Conservation (phyloP, 1,140 invertebrate species). For the Atta cephalotes region DNA sequence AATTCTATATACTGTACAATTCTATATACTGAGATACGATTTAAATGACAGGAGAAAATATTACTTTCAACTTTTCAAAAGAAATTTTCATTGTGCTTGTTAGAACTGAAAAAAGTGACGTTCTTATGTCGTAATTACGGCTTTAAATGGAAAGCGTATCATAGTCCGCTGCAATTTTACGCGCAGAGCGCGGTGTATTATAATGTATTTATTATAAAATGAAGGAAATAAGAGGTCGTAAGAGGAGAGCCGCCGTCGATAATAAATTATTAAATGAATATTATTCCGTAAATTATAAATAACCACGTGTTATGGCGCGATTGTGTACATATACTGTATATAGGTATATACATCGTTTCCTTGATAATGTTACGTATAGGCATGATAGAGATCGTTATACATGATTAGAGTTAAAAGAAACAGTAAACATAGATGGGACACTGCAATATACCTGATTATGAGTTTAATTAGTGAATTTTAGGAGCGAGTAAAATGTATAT, state of each 20-base stretch:
- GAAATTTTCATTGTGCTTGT: slow-evolving; percentile 37
- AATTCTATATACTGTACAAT: background rate
- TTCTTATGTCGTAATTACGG: slow-evolving; percentile 23
- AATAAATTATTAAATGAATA: slow-evolving; percentile 84
- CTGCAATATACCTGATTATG: slow-evolving; percentile 86
- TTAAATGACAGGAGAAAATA: background rate
- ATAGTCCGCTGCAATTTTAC: slow-evolving; percentile 36
- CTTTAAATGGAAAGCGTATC: slow-evolving; percentile 20
- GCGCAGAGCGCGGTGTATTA: slow-evolving; percentile 76
- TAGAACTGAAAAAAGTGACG: slow-evolving; percentile 11
- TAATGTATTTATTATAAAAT: slow-evolving; percentile 84
- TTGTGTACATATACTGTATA: slow-evolving; percentile 80
- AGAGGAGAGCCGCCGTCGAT: slow-evolving; percentile 69
- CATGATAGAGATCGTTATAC: slow-evolving; percentile 76
- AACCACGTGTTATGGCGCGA: slow-evolving; percentile 54
- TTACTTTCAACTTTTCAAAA: background rate
- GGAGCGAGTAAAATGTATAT: slow-evolving; percentile 82
- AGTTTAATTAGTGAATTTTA: slow-evolving; percentile 84
- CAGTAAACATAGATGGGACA: slow-evolving; percentile 84
- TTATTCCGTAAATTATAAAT: slow-evolving; percentile 81
- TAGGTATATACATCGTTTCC: slow-evolving; percentile 72
- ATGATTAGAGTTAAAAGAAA: slow-evolving; percentile 76
- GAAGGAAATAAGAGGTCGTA: slow-evolving; percentile 12
- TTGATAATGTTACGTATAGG: slow-evolving; percentile 77
- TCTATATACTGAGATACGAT: background rate